Evolutionary conservation across 2,113 vertebrate genomes (phyloP), one percentile per base, ranked within the genome.

Genomic region (Osmerus mordax): DNA sequence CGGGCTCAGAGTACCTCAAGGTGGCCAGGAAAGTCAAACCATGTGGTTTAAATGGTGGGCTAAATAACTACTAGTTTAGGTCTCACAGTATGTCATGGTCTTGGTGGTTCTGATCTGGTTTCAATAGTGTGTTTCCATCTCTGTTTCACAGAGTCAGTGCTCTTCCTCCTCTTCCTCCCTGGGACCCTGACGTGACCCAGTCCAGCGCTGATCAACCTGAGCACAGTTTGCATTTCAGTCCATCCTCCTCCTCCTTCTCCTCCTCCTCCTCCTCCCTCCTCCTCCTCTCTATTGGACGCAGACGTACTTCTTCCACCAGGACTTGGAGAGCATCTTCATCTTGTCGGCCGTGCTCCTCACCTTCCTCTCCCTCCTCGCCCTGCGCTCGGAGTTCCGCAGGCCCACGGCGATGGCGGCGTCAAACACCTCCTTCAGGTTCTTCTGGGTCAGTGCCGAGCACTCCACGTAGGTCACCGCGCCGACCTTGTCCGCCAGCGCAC

Each of bases 231-330:
- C 36, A 41, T 41, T 41, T 41, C 36, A 41, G 36, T 41, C 7
- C 36, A 6, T 41, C 36, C 36, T 77, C 29, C 59, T 14, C 65
- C 18, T 59, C 55, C 62, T 67, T 25, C 56, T 19, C 23, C n/a
- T n/a, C 21, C 21, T 21, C 21, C 23, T 23, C 23, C 23, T 23
- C 23, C 23, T 2, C 2, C 19, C 69, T 61, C 69, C 32, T 56
- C 55, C 12, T n/a, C 14, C 47, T 29, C 56, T 47, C 66, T 90
- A 93, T 82, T 91, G 90, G n/a, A 94, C 81, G 3, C 94, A 95
- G 71, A 94, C 89, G 1, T 94, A 94, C 81, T 95, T 95, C 84
- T 92, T 94, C 94, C 94, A 95, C 94, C 94, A 95, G 59, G 92
- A 92, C 82, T 91, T 93, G 28, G 94, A 94, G 23, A 95, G 91